phyloP scores from a whole-genome alignment of 2,888 invertebrate species.

The Camptogramma bilineatum region DNA sequence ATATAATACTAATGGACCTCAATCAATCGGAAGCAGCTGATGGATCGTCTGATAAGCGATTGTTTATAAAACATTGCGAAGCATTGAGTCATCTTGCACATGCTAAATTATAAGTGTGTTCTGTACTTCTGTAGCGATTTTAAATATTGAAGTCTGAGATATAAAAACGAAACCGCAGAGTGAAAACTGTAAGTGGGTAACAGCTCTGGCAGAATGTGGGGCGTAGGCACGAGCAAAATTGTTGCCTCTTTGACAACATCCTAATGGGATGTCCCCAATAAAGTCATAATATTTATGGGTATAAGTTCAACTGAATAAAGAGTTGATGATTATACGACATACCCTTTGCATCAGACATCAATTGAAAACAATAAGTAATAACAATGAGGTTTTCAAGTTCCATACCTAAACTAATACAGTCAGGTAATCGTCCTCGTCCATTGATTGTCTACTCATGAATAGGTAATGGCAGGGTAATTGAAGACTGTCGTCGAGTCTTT shows the following conservation, averaged over 20 bases:
- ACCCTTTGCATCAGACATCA: background rate
- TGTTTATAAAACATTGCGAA: slow-evolving; percentile 26
- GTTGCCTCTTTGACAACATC: slow-evolving; percentile 1
- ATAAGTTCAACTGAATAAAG: background rate
- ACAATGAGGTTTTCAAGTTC: background rate
- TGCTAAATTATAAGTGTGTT: background rate
- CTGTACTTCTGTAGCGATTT: background rate
- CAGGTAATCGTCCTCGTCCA: slow-evolving; percentile 23
- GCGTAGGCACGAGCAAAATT: background rate
- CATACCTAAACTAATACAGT: background rate
- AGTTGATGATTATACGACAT: too few relatives aligned
- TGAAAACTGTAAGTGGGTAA: background rate
- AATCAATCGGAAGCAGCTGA: slow-evolving; percentile 20
- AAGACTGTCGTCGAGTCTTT: slow-evolving; percentile 23
- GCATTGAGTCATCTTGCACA: slow-evolving; percentile 27
- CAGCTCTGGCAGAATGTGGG: background rate
- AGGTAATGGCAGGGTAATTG: slow-evolving; percentile 39
- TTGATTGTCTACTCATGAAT: slow-evolving; percentile 37
- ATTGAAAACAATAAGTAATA: background rate
- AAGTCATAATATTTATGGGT: background rate
- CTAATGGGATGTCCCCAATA: background rate
- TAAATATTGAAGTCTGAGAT: background rate
- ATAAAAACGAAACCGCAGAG: background rate
- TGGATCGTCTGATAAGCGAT: slow-evolving; percentile 25
- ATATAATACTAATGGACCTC: slow-evolving; percentile 14